Evolutionary conservation across 2,113 vertebrate genomes (phyloP), one percentile per base, ranked within the genome.

Genomic region (Marmota monax): DNA sequence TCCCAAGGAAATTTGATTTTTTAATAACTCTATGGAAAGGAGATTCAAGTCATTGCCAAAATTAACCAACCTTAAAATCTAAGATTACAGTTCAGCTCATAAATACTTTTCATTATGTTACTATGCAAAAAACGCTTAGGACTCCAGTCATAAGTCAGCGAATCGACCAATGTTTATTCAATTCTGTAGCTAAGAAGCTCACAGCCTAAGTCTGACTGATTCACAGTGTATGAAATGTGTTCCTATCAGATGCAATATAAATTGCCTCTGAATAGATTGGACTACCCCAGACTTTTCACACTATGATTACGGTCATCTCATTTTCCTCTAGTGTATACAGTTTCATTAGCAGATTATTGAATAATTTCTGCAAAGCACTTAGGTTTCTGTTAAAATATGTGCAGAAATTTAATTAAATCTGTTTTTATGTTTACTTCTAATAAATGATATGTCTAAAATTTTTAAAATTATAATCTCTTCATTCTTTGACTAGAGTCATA

Each of bases 151-250:
- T 10, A 27, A 9, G 2, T 10, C 13, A 85, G 14, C 1, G 2
- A 9, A 4, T 20, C 4, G 5, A 29, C 20, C 34, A 18, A n/a
- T 42, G 6, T 22, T 89, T 5, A 27, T 73, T 34, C 8, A 77
- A 22, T 0, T 0, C 23, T 63, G 3, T 2, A 72, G 34, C 39
- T 61, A 63, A 56, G 79, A 84, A 73, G 7, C 1, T 12, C 4
- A 63, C 13, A 70, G 27, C 29, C n/a, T 3, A 53, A 65, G 23
- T 39, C 18, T 73, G 45, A 1, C n/a, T 83, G 8, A 45, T 25
- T 67, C 39, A 48, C 3, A 45, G n/a, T 14, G 8, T 25, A 20
- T 72, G 25, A 78, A 7, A 73, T 53, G 4, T 51, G 39, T 2
- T 13, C 45, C 22, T 51, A 18, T 63, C n/a, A 42, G 45, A 65